Evolutionary conservation across 2,797 vertebrate genomes (phyloP), one percentile per base, ranked within the genome.

Genomic region (Adelosebastes latens): DNA sequence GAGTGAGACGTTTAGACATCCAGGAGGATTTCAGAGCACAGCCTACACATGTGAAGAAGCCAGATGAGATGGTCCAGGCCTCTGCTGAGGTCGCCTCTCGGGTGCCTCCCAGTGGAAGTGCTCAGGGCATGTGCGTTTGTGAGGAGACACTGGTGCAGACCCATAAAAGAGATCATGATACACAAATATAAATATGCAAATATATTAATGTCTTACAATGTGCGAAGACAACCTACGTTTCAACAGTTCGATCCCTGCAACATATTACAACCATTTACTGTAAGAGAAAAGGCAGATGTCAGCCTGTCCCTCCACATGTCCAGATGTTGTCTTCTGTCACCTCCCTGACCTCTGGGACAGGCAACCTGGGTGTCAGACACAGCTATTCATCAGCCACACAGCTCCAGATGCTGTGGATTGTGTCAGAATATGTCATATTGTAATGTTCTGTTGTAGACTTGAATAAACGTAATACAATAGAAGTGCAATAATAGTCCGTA

Each of bases 281-380:
- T 5, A 10, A 22, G 10, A 16, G 32, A 61, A 49, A 20, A 58
- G 24, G 18, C 25, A 67, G 53, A 34, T 5, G 34, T 8, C 60
- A 83, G 59, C 16, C 53, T 83, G 67, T 77, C 18, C 10, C 49
- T 81, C 53, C 60, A 75, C 31, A 68, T 68, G 75, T 36, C 71
- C 78, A 85, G 67, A 80, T 81, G 70, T 79, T 72, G 42, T 75
- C 24, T 69, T 22, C 49, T 79, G 31, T 76, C 70, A 68, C 24
- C 10, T 16, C 55, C 20, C 24, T 71, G 63, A 8, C 25, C 46
- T 46, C 65, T 75, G 74, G 46, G 53, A 22, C 22, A 53, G 61
- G 9, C n/a, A n/a, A 60, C 13, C 36, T 46, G 4, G 46, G 22
- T 62, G 52, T 53, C 64, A 46, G 16, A 75, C 72, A 78, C 20